Percentiles rank a stretch among this genome's conserved stretches.
Conservation (phyloP, 2,797 vertebrate genomes). For the Enteromius trimaculatus region DNA sequence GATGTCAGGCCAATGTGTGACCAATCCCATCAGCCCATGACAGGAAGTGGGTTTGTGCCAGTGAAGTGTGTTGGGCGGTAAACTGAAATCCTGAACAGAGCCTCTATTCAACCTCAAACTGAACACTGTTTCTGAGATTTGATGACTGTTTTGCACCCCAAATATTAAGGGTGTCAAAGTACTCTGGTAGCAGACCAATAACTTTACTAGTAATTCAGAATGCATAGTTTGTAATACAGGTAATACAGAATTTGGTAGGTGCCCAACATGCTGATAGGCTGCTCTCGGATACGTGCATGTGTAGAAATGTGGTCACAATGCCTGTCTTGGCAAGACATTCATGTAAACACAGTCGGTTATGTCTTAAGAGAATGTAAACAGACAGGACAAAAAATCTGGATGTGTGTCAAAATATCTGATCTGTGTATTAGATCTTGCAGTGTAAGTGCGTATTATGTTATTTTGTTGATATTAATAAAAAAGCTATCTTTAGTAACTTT, state of each 20-base stretch:
- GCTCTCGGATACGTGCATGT: neutral
- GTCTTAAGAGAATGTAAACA: conserved; percentile 10
- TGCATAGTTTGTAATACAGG: neutral
- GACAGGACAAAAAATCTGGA: neutral
- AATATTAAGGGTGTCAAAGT: neutral
- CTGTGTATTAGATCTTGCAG: neutral
- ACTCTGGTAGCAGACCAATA: neutral
- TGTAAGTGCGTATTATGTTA: neutral
- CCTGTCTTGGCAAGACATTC: neutral
- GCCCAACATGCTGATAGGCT: neutral
- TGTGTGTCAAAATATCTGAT: neutral
- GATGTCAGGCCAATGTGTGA: neutral
- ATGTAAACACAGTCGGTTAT: conserved; percentile 7
- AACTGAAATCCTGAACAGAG: conserved; percentile 37
- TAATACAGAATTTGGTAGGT: neutral
- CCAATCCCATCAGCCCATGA: conserved; percentile 37
- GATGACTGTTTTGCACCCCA: neutral
- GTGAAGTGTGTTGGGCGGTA: conserved; percentile 10
- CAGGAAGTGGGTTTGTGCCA: conserved; percentile 29
- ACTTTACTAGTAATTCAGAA: neutral
- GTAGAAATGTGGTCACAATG: neutral
- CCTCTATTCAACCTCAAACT: conserved; percentile 21
- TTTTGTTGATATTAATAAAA: neutral
- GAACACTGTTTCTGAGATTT: neutral
- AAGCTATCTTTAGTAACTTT: neutral